These are phyloP conservation scores for Brassicogethes aeneus DNA, from an alignment of 2,888 invertebrate species.

Conservation along the genomic window DNA sequence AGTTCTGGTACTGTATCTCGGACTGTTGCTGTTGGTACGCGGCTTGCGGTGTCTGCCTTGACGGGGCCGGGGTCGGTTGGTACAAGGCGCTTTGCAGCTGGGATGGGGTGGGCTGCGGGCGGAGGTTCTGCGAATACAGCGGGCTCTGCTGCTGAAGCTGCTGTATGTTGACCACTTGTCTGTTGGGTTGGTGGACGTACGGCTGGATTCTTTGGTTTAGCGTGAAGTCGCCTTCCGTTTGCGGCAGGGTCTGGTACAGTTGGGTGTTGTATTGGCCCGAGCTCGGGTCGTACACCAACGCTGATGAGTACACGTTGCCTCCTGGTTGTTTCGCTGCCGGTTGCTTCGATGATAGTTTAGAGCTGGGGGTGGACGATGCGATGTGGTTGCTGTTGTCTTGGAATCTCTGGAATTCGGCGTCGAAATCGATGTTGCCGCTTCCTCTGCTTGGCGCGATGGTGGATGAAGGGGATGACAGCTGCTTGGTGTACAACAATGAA, in stretches of 20 bases:
- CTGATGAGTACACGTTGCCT: conserved; percentile 66
- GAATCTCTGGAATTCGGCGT: conserved; percentile 65
- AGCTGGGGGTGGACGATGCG: conserved; percentile 46
- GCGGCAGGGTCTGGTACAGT: conserved; percentile 65
- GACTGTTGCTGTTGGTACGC: conserved; percentile 56
- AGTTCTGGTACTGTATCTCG: conserved; percentile 51
- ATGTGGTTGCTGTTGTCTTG: conserved; percentile 57
- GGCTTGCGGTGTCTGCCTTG: conserved; percentile 17
- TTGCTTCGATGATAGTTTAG: conserved; percentile 36
- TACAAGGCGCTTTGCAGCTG: conserved; percentile 5
- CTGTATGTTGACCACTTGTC: conserved; percentile 47
- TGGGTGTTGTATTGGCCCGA: conserved; percentile 73
- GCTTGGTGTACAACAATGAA: conserved; percentile 34
- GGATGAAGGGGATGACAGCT: conserved; percentile 25
- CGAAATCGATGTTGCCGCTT: conserved; percentile 48
- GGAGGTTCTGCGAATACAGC: conserved; percentile 37
- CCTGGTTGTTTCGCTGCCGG: conserved; percentile 26
- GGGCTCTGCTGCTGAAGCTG: conserved; percentile 49
- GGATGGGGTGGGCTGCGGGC: conserved; percentile 19
- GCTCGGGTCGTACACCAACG: conserved; percentile 65
- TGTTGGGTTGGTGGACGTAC: conserved; percentile 52
- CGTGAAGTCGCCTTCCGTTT: conserved; percentile 61
- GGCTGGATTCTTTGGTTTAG: conserved; percentile 68
- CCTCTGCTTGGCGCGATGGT: conserved; percentile 33
- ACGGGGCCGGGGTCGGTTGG: conserved; percentile 18